These are phyloP conservation scores for Scomberomorus guttatus DNA, from an alignment of 2,797 vertebrate species.

Conservation along the genomic window DNA sequence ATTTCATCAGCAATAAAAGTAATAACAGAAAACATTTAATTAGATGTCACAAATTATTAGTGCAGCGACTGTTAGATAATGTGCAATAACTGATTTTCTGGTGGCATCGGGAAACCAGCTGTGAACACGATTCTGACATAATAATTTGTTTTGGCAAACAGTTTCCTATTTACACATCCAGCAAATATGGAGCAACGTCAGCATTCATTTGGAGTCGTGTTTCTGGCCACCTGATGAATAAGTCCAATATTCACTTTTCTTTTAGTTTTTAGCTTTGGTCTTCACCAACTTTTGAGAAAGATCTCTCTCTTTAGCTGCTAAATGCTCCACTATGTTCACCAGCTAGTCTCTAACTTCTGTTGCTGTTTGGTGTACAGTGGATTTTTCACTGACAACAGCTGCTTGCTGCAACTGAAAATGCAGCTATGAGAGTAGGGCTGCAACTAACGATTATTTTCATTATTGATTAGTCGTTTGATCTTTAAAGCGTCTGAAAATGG, in stretches of 20 bases:
- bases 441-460: too few species aligned
- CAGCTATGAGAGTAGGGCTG: neutral
- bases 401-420: neutral
- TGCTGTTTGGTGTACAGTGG: too few species aligned
- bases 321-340: neutral
- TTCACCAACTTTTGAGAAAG: neutral
- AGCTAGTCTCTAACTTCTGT: neutral
- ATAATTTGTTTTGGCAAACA: neutral
- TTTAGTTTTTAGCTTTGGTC: neutral
- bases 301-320: conserved; percentile 3
- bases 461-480: too few species aligned
- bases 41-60: conserved; percentile 16
- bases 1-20: neutral
- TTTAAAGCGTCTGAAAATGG: too few species aligned
- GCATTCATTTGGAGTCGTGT: neutral
- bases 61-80: conserved; percentile 5
- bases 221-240: too few species aligned
- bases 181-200: neutral
- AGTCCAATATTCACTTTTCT: too few species aligned
- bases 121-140: neutral
- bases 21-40: neutral
- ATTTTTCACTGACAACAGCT: neutral
- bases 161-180: conserved; percentile 4
- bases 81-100: conserved; percentile 1
- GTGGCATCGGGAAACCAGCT: conserved; percentile 9